Base-by-base conservation (phyloP, 2,888 invertebrate species). In the Scaptomyza tumidula region DNA sequence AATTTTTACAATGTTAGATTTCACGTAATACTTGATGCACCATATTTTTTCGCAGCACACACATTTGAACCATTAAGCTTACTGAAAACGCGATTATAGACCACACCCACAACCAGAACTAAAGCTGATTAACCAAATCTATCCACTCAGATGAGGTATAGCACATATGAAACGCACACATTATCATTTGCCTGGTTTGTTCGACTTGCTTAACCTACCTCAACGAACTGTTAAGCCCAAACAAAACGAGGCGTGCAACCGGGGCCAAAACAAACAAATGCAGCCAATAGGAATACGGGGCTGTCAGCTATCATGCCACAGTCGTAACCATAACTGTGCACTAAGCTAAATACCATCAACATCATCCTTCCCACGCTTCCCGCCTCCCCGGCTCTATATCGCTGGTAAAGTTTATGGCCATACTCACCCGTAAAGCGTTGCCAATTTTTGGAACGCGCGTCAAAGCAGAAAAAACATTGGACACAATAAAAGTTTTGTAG, bases 401-500 rank as follows among this genome's bases (percentile, higher is more conserved):
- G 14, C 60, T 35, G 46, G 54, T 46, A 54, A 48, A 46, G 24
- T 77, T 67, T 61, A 56, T 45, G 73, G 56, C 57, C 50, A 61
- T 60, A 24, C 60, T 46, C 73, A 57, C 56, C 53, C 74, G 50
- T 65, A 69, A 88, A 83, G 67, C 86, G 77, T 82, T 83, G 86
- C 77, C 88, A 87, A 75, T 88, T 84, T 83, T 84, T 75, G 86
- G 83, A 63, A 63, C 71, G 62, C 80, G 83, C 88, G 83, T 84
- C 88, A 84, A 84, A 84, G 83, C 86, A 84, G 88, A 84, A 83
- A 84, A 84, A 88, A 83, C 88, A 86, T 71, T 63, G 82, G 78
- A 68, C 83, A 83, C 86, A 86, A 83, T 88, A 86, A 77, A 88
- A 88, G 71, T 85, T 67, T 64, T 67, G 86, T 79, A 73, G 79